phyloP scores from a whole-genome alignment of 2,113 vertebrate species.

The Hystrix cristata region DNA sequence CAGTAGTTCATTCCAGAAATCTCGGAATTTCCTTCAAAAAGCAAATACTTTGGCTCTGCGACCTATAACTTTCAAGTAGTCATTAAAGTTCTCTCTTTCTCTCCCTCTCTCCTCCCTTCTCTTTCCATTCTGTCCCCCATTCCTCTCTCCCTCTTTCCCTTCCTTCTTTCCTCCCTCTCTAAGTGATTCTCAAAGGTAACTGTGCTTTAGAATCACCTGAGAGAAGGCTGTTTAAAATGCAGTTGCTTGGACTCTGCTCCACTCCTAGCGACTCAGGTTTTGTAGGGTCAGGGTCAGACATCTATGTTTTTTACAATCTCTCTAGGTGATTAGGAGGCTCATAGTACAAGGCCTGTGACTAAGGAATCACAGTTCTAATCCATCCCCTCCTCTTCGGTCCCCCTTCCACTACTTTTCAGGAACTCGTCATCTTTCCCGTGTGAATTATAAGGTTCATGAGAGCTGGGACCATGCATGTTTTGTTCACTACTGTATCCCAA shows the following conservation, averaged over 20 bases:
- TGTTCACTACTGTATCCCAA: not conserved
- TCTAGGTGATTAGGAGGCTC: not conserved
- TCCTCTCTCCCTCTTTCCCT: not conserved
- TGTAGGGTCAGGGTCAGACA: not conserved
- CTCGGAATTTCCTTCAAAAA: not conserved
- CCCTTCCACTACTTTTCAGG: not conserved
- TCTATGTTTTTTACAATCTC: constrained; percentile 19
- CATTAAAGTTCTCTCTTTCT: not conserved
- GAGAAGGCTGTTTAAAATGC: not conserved
- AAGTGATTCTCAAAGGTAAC: not conserved
- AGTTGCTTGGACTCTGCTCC: not conserved
- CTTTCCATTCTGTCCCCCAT: not conserved
- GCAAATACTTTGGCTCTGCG: not conserved
- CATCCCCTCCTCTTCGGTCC: not conserved
- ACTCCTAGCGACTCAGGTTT: not conserved
- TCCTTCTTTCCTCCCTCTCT: not conserved
- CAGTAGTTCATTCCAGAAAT: constrained; percentile 2
- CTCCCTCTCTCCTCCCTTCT: not conserved
- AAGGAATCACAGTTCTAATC: not conserved
- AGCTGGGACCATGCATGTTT: not conserved
- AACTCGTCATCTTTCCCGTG: not conserved
- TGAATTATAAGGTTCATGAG: not conserved
- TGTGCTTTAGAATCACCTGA: not conserved
- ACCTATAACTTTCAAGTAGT: constrained; percentile 16
- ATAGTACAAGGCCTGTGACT: not conserved